Conservation (phyloP, 2,888 invertebrate species). For the Nyleta sp. region DNA sequence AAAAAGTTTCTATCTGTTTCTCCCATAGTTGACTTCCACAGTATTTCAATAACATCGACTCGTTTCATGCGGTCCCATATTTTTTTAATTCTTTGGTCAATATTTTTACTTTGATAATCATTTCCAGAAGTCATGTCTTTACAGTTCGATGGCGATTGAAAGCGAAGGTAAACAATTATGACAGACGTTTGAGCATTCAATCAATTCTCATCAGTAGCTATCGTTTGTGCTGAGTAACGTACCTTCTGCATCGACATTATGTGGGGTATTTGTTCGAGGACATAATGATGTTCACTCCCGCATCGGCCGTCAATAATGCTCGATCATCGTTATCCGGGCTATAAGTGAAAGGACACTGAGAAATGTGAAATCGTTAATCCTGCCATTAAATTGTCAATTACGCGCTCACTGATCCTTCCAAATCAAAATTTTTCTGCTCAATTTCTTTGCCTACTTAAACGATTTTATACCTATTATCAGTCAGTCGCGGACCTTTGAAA, state of each 20-base stretch:
- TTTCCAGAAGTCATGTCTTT: constrained; percentile 49
- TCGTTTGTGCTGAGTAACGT: constrained; percentile 63
- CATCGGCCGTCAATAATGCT: constrained; percentile 72
- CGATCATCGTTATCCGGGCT: constrained; percentile 72
- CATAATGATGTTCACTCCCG: constrained; percentile 64
- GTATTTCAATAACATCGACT: constrained; percentile 9
- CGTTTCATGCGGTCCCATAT: constrained; percentile 3
- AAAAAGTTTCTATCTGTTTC: constrained; percentile 21
- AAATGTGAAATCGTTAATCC: constrained; percentile 67
- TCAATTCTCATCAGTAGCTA: constrained; percentile 65
- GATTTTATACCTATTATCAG: constrained; percentile 52
- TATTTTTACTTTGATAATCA: constrained; percentile 37
- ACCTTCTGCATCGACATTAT: constrained; percentile 47
- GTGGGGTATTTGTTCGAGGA: constrained; percentile 60
- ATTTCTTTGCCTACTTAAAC: constrained; percentile 66
- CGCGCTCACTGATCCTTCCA: constrained; percentile 68
- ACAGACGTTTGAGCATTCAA: constrained; percentile 61
- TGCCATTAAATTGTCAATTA: constrained; percentile 68
- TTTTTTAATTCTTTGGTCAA: constrained; percentile 34
- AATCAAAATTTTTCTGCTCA: constrained; percentile 74
- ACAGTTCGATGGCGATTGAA: constrained; percentile 47
- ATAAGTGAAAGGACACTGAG: constrained; percentile 55
- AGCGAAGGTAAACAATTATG: constrained; percentile 56
- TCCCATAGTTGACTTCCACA: background rate
- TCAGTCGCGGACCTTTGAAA: constrained; percentile 4